phyloP scores from a whole-genome alignment of 2,797 vertebrate species.

The Sparidentex hasta region DNA sequence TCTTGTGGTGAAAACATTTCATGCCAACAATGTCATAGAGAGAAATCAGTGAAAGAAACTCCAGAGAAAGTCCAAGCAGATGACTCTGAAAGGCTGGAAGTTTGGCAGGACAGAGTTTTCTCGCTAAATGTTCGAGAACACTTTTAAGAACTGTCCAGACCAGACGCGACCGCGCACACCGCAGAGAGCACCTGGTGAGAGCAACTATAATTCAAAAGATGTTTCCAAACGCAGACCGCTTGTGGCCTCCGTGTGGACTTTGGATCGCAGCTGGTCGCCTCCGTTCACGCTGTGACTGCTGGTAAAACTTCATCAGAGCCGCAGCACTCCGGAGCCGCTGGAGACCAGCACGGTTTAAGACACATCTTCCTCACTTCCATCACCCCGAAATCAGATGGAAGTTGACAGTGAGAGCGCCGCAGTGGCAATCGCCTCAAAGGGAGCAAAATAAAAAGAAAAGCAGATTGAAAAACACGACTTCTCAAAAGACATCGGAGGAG shows the following conservation, averaged over 20 bases:
- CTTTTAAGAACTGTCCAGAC: neutral
- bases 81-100: neutral
- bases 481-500: conserved; percentile 30
- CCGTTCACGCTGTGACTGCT: conserved; percentile 26
- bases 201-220: conserved; percentile 25
- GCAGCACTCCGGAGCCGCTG: conserved; percentile 38
- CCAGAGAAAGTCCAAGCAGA: conserved; percentile 4
- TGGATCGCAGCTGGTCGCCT: conserved; percentile 26
- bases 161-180: neutral
- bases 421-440: conserved; percentile 32
- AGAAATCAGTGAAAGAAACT: conserved; percentile 5
- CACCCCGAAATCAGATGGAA: conserved; percentile 29
- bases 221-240: conserved; percentile 15
- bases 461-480: conserved; percentile 24
- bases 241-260: conserved; percentile 13
- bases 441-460: conserved; percentile 17
- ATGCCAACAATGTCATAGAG: too few species aligned
- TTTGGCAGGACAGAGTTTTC: conserved; percentile 2
- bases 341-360: conserved; percentile 21
- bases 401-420: conserved; percentile 27
- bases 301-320: conserved; percentile 49
- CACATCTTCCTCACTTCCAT: conserved; percentile 40
- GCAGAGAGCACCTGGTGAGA: conserved; percentile 20
- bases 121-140: conserved; percentile 5
- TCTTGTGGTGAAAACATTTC: too few species aligned